Evolutionary conservation across 2,888 invertebrate genomes (phyloP), one percentile per base, ranked within the genome.

Genomic region (Andrena flavipes): DNA sequence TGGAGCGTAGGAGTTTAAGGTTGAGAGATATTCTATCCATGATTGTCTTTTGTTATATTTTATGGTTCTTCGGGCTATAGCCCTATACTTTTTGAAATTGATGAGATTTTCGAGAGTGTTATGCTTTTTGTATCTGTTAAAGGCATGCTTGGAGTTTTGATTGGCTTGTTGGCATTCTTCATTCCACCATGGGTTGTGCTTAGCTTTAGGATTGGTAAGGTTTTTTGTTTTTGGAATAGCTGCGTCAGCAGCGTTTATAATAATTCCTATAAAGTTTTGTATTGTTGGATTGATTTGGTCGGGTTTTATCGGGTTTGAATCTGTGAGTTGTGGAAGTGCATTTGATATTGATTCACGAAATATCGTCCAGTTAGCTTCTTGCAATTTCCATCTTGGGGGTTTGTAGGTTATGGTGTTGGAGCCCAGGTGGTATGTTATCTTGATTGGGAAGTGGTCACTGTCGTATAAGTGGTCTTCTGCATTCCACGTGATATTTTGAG

Each of bases 181-280:
- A 4, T 29, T 60, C 30, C 16, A 60, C 30, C 29, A 16, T 56
- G 30, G 29, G 13, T 30, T 29, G 13, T 13, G 26, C 3, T 56
- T 26, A 26, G 13, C 2, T 23, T 56, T 56, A 26, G 10, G 23
- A 10, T 56, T 56, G 13, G 13, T 56, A 3, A 0, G 7, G 13
- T 56, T 56, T 56, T 56, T 56, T 16, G 56, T 56, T 26, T 56
- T 56, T 3, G 56, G 56, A 13, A 56, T 56, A 10, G 56, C 56
- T 26, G 8, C 2, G 2, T 10, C 26, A 7, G 26, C 56, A 10
- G 56, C 56, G 3, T 7, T 20, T 33, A 20, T 62, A 10, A 62
- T 62, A 8, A 3, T 20, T 35, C 20, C 35, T 62, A 26, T 2
- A 5, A 64, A 16, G 20, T 16, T 16, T 48, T 26, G 7, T 1